Percentiles rank a stretch among this genome's conserved stretches.
Conservation (phyloP, 2,888 invertebrate species). For the Entomobrya multifasciata region DNA sequence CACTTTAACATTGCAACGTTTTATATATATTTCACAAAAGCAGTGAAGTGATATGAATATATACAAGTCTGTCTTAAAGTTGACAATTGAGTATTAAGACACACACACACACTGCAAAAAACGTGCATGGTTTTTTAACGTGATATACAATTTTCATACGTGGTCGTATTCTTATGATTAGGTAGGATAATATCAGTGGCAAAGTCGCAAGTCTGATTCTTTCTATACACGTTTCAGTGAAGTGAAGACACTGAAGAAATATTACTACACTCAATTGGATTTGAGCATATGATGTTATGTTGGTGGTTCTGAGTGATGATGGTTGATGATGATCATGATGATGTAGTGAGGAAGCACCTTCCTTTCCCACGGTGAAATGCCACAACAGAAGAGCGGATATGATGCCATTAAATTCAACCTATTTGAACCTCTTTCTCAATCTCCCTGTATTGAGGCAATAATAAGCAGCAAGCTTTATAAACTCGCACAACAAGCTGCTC, state of each 20-base stretch:
- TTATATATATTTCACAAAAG: not conserved
- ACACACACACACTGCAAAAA: no score
- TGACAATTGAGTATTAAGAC: constrained; percentile 55
- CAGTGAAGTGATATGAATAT: not conserved
- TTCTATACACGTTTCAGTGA: no score
- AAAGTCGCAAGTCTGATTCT: no score
- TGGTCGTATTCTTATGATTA: not conserved
- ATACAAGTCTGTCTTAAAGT: constrained; percentile 46
- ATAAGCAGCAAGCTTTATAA: constrained; percentile 14
- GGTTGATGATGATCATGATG: constrained; percentile 66
- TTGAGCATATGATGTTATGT: constrained; percentile 16
- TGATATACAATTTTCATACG: no score
- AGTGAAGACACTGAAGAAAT: no score
- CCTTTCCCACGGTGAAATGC: constrained; percentile 80
- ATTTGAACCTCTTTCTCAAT: constrained; percentile 74
- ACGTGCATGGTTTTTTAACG: no score
- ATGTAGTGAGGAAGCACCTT: constrained; percentile 79
- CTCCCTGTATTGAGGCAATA: constrained; percentile 69
- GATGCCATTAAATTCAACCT: constrained; percentile 78
- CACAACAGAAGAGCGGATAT: constrained; percentile 79
- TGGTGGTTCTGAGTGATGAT: not conserved
- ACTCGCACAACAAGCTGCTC: constrained; percentile 8
- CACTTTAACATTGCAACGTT: not conserved
- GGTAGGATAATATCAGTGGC: no score
- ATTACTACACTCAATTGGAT: not conserved